Evolutionary conservation across 2,888 invertebrate species (phyloP).

Genomic region (Cerceris ruficornis): DNA sequence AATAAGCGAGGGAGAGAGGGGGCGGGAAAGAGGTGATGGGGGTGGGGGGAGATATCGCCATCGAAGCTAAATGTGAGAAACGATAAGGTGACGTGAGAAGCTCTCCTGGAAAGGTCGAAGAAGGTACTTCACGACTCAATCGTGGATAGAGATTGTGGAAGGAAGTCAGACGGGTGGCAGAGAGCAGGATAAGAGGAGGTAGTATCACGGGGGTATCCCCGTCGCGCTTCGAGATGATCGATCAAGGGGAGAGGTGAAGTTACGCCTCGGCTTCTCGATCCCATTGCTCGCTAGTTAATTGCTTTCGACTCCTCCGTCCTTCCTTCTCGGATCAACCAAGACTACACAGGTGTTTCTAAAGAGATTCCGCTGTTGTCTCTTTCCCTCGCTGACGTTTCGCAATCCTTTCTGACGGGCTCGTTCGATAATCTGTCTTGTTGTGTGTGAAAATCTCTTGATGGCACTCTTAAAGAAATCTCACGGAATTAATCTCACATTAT

Average conservation of each 20-base stretch:
- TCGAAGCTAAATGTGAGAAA: neutral
- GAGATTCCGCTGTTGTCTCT: conserved; percentile 3
- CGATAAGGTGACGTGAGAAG: conserved; percentile 38
- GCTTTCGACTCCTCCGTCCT: conserved; percentile 33
- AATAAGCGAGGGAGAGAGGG: neutral
- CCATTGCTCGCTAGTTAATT: conserved; percentile 51
- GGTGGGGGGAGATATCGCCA: too few relatives aligned
- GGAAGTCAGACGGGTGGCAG: neutral
- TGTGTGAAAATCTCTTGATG: neutral
- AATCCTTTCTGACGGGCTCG: neutral
- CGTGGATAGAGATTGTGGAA: conserved; percentile 39
- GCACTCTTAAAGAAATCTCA: neutral
- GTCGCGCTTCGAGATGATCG: conserved; percentile 46
- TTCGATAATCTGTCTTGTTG: conserved; percentile 4
- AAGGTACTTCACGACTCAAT: conserved; percentile 48
- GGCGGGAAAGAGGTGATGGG: neutral
- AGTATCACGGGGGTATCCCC: conserved; percentile 12
- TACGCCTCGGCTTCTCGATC: conserved; percentile 47
- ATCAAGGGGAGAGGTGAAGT: conserved; percentile 46
- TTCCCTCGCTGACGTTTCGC: neutral
- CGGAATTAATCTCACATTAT: too few relatives aligned
- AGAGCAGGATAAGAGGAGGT: conserved; percentile 3
- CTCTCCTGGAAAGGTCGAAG: conserved; percentile 26
- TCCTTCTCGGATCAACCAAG: conserved; percentile 4
- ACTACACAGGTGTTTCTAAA: conserved; percentile 43